Evolutionary conservation across 1,140 invertebrate genomes (phyloP), one percentile per base, ranked within the genome.

Genomic region (Aplysia californica): DNA sequence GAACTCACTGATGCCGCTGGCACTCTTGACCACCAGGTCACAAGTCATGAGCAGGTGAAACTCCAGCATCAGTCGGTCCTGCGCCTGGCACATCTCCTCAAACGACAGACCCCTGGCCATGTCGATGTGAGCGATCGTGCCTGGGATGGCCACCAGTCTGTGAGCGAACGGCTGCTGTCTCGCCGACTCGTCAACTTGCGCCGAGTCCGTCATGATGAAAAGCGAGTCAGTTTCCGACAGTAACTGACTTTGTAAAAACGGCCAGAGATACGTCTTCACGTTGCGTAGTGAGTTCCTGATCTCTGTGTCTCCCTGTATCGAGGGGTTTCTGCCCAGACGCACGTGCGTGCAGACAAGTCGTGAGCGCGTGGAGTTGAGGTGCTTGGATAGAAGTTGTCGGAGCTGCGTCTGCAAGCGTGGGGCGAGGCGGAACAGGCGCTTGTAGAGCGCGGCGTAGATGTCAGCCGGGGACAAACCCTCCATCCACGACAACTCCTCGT

Each of bases 191-290:
- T 64, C 59, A 10, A 78, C 69, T 1, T 70, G 39, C 29, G 75
- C 66, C n/a, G 72, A 67, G 67, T 80, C 79, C 0, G 76, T 78
- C 2, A 75, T 68, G 10, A 80, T 68, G 39, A 80, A 80, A 26
- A 78, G 68, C 41, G 61, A 66, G 36, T 58, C 26, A 10, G 23
- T 10, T 3, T 65, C 23, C 10, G 36, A 21, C 38, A 41, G 23
- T 26, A 31, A 50, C 38, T 56, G 36, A 15, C 64, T 66, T 33
- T 58, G 23, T 29, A 77, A 58, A 38, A 77, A 80, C 29, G 44
- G 65, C 41, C 65, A 74, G 23, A 55, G 35, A 20, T 64, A 3
- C 21, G 50, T n/a, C n/a, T n/a, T 29, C 20, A 38, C 41, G 29
- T 35, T 50, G 6, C 2, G 21, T 4, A 23, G 31, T 64, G 55